Conservation (phyloP, 2,797 vertebrate species). For the Potorous gilbertii region DNA sequence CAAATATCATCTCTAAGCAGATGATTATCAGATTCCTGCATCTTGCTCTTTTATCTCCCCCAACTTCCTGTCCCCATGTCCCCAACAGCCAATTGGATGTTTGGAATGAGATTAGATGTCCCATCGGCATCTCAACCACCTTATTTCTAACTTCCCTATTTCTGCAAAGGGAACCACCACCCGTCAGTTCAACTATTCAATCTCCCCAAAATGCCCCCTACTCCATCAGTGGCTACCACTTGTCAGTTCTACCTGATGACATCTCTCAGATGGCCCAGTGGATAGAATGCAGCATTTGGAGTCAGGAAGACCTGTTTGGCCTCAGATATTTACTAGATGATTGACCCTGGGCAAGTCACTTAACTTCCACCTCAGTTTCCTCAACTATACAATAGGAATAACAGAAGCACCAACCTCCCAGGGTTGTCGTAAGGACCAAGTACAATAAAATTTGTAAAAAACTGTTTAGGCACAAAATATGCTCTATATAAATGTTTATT, state of each 20-base stretch:
- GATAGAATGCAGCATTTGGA: background rate
- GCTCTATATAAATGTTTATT: background rate
- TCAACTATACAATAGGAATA: background rate
- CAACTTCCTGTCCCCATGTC: background rate
- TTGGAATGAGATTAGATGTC: background rate
- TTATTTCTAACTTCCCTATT: background rate
- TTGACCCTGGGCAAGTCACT: background rate
- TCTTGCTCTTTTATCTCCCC: background rate
- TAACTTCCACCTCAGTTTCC: background rate
- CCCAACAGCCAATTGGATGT: background rate
- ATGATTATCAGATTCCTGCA: background rate
- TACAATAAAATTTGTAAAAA: background rate
- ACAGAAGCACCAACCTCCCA: background rate
- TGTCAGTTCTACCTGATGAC: background rate
- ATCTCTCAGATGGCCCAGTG: background rate
- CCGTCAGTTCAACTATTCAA: background rate
- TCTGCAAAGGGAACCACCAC: background rate
- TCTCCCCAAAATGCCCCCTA: background rate
- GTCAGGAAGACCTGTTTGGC: background rate
- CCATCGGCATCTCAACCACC: background rate
- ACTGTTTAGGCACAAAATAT: background rate
- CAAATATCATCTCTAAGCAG: background rate
- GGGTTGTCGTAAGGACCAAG: background rate
- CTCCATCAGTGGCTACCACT: background rate
- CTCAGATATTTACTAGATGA: background rate